Percentiles rank a stretch among this genome's conserved stretches.
Evolutionary conservation across 2,888 invertebrate genomes (phyloP).

Genomic region (Thecophora atra): DNA sequence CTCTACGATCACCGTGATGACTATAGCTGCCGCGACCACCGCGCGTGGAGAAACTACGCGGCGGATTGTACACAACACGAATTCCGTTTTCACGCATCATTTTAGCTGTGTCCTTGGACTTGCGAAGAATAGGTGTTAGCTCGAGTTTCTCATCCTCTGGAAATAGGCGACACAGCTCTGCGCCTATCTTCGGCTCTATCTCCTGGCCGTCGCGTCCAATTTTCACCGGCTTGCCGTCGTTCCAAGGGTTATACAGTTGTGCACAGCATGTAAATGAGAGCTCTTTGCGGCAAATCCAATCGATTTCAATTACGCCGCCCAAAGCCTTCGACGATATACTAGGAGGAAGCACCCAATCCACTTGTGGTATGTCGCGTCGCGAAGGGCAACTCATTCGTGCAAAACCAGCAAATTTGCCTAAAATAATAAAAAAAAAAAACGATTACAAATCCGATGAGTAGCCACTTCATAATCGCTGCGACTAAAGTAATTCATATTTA

Average conservation of each 20-base stretch:
- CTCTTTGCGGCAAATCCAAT: conserved; percentile 97
- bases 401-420: conserved; percentile 89
- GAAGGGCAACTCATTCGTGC: conserved; percentile 90
- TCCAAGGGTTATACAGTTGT: conserved; percentile 97
- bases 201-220: conserved; percentile 99
- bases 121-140: conserved; percentile 85
- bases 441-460: no score
- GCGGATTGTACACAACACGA: conserved; percentile 66
- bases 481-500: conserved; percentile 16
- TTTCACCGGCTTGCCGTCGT: conserved; percentile 98
- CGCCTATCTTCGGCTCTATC: conserved; percentile 95
- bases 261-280: conserved; percentile 90
- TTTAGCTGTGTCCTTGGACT: conserved; percentile 85
- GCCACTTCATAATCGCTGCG: background rate
- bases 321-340: conserved; percentile 91
- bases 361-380: conserved; percentile 86
- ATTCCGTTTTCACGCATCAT: conserved; percentile 68
- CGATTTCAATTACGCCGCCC: conserved; percentile 95
- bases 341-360: conserved; percentile 94
- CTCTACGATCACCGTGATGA: conserved; percentile 67
- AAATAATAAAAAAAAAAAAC: background rate
- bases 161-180: conserved; percentile 90
- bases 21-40: conserved; percentile 62
- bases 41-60: conserved; percentile 66
- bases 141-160: conserved; percentile 92